A percentile compares a stretch with the other conserved stretches of the same genome.
Evolutionary conservation across 2,113 vertebrate genomes (phyloP).

Genomic region (Fulmarus glacialis): DNA sequence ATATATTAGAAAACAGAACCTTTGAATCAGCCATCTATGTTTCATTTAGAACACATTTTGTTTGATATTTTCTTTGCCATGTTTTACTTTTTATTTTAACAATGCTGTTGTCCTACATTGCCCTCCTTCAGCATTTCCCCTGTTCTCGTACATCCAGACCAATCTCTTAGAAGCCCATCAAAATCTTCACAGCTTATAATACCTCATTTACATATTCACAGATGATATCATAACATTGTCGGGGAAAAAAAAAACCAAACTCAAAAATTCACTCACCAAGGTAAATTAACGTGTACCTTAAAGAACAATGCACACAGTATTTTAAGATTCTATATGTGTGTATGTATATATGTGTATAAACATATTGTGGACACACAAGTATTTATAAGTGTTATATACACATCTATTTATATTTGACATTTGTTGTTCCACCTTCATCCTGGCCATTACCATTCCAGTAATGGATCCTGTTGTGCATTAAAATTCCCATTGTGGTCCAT

Average conservation of each 20-base stretch:
- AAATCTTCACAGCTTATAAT: not conserved
- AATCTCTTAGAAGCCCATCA: not conserved
- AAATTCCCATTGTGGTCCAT: conserved; percentile 42
- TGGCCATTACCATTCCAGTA: not conserved
- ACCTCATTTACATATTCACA: conserved; percentile 25
- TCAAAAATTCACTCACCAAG: not conserved
- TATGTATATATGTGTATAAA: not conserved
- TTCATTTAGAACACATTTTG: not conserved
- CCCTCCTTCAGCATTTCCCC: not conserved
- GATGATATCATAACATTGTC: not conserved
- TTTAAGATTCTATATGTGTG: not conserved
- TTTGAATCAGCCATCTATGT: not conserved
- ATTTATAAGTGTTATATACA: not conserved
- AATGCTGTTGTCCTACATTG: not conserved
- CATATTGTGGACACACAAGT: not conserved
- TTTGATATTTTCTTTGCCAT: not conserved
- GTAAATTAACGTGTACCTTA: not conserved
- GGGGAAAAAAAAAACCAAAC: not conserved
- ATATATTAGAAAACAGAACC: not conserved
- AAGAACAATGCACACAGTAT: not conserved
- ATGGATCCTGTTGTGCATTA: conserved; percentile 4
- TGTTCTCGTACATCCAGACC: not conserved
- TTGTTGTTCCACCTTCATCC: conserved; percentile 5
- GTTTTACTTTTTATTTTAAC: not conserved
- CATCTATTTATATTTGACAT: not conserved